Percentiles rank a stretch among this genome's conserved stretches.
These are phyloP conservation scores for Cheilosia vulpina DNA, from an alignment of 2,888 invertebrate species.

Conservation along the genomic window DNA sequence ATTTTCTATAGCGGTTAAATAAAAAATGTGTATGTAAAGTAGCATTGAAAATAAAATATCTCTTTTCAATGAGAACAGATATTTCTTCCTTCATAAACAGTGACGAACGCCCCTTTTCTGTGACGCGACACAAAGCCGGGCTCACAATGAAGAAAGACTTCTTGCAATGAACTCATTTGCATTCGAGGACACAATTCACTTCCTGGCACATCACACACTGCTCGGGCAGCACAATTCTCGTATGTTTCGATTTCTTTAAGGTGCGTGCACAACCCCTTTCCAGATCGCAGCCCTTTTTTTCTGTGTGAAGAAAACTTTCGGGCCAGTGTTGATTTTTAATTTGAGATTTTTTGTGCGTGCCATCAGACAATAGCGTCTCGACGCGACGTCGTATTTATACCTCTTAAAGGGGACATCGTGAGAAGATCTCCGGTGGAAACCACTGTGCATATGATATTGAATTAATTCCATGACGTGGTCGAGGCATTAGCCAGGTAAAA, in stretches of 20 bases:
- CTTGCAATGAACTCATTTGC: conserved; percentile 40
- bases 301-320: not conserved
- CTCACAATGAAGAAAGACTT: conserved; percentile 38
- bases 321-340: conserved; percentile 61
- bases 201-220: conserved; percentile 45
- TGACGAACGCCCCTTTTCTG: conserved; percentile 55
- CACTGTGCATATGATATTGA: conserved; percentile 23
- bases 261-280: conserved; percentile 30
- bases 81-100: conserved; percentile 46
- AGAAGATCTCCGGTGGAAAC: conserved; percentile 49
- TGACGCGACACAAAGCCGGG: conserved; percentile 9
- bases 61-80: conserved; percentile 30
- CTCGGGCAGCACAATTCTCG: conserved; percentile 11
- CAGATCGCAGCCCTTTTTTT: conserved; percentile 33
- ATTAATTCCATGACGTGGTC: conserved; percentile 67
- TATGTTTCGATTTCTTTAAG: conserved; percentile 46
- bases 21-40: not conserved
- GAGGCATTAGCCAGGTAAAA: conserved; percentile 61
- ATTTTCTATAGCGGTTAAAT: not conserved
- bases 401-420: conserved; percentile 61
- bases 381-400: not conserved
- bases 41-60: conserved; percentile 19
- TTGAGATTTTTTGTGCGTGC: conserved; percentile 61
- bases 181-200: conserved; percentile 58
- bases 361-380: conserved; percentile 55